These are phyloP conservation scores for Myrmophylax atrothorax DNA, from an alignment of 2,113 vertebrate genomes.

Conservation along the genomic window DNA sequence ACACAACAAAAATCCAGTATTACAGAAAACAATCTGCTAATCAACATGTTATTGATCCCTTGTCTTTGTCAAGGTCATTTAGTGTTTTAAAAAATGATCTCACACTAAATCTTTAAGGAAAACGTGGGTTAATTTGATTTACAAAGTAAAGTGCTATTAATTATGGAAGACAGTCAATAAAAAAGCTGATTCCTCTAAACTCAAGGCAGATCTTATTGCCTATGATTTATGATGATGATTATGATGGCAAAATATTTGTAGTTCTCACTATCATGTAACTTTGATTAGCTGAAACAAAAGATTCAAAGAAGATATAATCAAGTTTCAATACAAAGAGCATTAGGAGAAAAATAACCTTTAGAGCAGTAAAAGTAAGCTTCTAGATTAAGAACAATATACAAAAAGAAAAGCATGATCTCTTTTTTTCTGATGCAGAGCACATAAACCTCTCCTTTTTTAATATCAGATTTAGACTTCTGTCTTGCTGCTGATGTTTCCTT, in stretches of 20 bases:
- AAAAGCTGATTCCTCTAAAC: slow-evolving; percentile 77
- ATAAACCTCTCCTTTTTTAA: background rate
- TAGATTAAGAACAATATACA: background rate
- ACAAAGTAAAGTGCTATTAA: slow-evolving; percentile 90
- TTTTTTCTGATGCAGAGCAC: background rate
- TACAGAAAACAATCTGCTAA: slow-evolving; percentile 91
- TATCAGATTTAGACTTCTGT: background rate
- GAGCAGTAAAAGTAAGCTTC: background rate
- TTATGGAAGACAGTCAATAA: slow-evolving; percentile 84
- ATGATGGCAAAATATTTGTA: slow-evolving; percentile 72
- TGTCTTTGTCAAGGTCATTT: slow-evolving; percentile 96
- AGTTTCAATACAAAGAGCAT: background rate
- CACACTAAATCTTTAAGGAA: slow-evolving; percentile 87
- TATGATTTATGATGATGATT: slow-evolving; percentile 79
- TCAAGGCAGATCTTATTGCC: slow-evolving; percentile 72
- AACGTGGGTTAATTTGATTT: slow-evolving; percentile 87
- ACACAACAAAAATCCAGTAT: slow-evolving; percentile 74
- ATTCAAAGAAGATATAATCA: background rate
- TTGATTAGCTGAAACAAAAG: slow-evolving; percentile 17
- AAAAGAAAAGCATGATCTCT: background rate
- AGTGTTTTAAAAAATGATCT: slow-evolving; percentile 93
- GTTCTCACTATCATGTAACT: slow-evolving; percentile 21
- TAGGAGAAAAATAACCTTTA: background rate
- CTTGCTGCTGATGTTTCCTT: background rate
- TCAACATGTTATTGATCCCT: slow-evolving; percentile 92